Conservation (phyloP, 2,113 vertebrate genomes). For the Mustela nigripes region DNA sequence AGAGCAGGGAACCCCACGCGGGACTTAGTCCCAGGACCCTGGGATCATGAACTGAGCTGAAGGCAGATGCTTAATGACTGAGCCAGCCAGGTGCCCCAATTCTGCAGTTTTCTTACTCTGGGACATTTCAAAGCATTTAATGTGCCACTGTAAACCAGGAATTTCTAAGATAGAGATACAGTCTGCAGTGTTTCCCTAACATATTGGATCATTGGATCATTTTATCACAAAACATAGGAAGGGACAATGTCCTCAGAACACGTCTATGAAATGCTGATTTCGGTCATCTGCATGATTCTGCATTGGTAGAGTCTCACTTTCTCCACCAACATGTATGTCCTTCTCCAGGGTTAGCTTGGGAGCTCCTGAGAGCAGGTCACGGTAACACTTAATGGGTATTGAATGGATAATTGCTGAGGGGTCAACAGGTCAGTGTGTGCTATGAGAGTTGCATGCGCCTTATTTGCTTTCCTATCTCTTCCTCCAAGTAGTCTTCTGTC, state of each 20-base stretch:
- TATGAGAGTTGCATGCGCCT: neutral
- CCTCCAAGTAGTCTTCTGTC: neutral
- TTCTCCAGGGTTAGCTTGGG: neutral
- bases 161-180: neutral
- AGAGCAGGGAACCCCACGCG: no score
- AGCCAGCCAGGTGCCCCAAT: no score
- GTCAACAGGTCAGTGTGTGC: neutral
- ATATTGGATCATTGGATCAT: neutral
- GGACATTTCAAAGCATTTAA: neutral
- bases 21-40: no score
- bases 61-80: no score
- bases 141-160: neutral
- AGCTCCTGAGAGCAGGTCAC: neutral
- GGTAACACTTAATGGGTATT: neutral
- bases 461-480: neutral
- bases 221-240: neutral
- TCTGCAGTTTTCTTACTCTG: neutral
- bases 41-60: no score
- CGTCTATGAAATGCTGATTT: neutral
- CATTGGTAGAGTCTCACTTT: neutral
- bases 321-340: neutral
- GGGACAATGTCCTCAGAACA: neutral
- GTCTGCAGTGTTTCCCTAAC: neutral
- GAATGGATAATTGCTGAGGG: neutral
- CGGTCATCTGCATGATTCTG: neutral